Evolutionary conservation across 2,888 invertebrate genomes (phyloP), one percentile per base, ranked within the genome.

Genomic region (Temnothorax unifasciatus): DNA sequence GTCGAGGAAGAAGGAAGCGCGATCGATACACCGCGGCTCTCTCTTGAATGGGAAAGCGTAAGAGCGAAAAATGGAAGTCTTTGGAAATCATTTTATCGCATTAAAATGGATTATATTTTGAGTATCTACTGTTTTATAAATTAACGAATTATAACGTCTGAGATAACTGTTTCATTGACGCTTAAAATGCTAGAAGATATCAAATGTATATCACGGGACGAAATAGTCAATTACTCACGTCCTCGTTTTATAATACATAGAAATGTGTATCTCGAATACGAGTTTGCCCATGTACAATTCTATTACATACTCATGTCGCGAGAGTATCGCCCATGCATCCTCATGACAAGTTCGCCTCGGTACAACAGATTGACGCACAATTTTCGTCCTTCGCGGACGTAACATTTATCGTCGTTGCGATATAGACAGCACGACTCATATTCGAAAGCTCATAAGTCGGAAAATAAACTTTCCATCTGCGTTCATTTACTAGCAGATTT

Each of bases 401-500:
- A 75, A 63, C 63, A 47, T 75, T 74, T 75, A 75, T 75, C 52
- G 52, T 76, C 41, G 66, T 68, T 63, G 47, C 34, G 29, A 75
- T 29, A 29, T 61, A 47, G 29, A 64, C 15, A 74, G 44, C 3
- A 34, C 34, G n/a, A 34, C n/a, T 44, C 21, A 44, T 47, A 75
- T 75, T 64, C 34, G 47, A 64, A 38, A 50, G 21, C 9, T 15
- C 21, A n/a, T 34, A 50, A 18, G 21, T 38, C 9, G 38, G 18
- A 64, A 54, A 75, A 75, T 50, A 6, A 75, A 75, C 64, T 50
- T 75, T 34, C 44, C 34, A 38, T 21, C 3, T 13, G 21, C 21
- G 21, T 18, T 64, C 21, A 25, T 66, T 47, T 18, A 15, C n/a
- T 44, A 11, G 25, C 34, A 29, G 34, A 50, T 50, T 64, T 11